Evolutionary conservation across 2,888 invertebrate genomes (phyloP).

Genomic region (Conistra vaccinii): DNA sequence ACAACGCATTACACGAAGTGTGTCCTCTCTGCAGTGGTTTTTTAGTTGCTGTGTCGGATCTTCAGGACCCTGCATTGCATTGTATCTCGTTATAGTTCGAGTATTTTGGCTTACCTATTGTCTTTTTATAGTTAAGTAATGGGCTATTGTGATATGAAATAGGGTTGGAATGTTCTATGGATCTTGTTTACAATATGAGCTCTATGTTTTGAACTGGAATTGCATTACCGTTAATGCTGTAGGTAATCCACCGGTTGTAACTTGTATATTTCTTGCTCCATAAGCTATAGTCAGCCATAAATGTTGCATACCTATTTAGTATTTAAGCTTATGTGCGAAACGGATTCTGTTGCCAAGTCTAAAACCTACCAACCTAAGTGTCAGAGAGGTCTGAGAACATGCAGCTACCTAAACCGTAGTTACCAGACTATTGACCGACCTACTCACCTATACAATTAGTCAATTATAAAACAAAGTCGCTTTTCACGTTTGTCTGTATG

Average conservation of each 20-base stretch:
- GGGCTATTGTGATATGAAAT: not conserved
- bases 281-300: not conserved
- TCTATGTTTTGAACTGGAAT: not conserved
- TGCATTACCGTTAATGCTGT: not conserved
- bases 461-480: too few species aligned
- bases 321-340: constrained; percentile 9
- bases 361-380: not conserved
- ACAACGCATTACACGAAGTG: constrained; percentile 13
- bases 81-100: not conserved
- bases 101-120: not conserved
- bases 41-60: not conserved
- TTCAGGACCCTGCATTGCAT: not conserved
- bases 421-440: too few species aligned
- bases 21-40: not conserved
- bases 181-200: not conserved
- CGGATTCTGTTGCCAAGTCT: constrained; percentile 23
- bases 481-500: too few species aligned
- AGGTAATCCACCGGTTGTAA: not conserved
- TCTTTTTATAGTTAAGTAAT: not conserved
- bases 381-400: not conserved
- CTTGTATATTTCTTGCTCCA: not conserved
- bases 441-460: too few species aligned
- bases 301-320: constrained; percentile 3
- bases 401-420: not conserved
- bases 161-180: too few species aligned